These are phyloP conservation scores for Abramis brama DNA, from an alignment of 2,113 vertebrate species.

Conservation along the genomic window DNA sequence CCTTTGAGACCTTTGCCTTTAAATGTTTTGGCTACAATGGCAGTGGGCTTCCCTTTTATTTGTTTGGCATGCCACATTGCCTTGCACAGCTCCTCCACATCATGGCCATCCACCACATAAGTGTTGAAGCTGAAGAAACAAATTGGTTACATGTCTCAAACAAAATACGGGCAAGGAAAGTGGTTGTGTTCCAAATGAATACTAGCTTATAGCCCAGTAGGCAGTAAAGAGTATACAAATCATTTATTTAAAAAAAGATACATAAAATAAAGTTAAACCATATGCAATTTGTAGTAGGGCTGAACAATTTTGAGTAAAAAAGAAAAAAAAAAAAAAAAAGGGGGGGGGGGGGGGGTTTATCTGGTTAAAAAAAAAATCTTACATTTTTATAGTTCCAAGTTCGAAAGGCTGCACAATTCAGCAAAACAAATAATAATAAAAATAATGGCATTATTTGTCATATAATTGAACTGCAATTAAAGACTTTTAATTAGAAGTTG, in stretches of 20 bases:
- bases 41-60: constrained; percentile 82
- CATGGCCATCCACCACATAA: constrained; percentile 83
- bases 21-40: constrained; percentile 86
- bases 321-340: too few species aligned
- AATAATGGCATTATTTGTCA: too few species aligned
- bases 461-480: too few species aligned
- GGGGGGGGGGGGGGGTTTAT: too few species aligned
- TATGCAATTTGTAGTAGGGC: too few species aligned
- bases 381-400: too few species aligned
- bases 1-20: constrained; percentile 86
- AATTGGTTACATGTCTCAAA: not conserved
- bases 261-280: too few species aligned
- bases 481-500: too few species aligned
- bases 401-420: too few species aligned
- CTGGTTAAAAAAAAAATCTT: too few species aligned
- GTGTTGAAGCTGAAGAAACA: constrained; percentile 82
- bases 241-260: not conserved
- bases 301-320: too few species aligned
- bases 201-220: not conserved
- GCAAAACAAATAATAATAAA: too few species aligned
- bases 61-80: constrained; percentile 82
- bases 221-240: not conserved
- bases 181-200: not conserved
- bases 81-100: constrained; percentile 82
- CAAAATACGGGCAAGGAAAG: not conserved